These are phyloP conservation scores for Mormyrus lacerda DNA, from an alignment of 2,113 vertebrate species.

Conservation along the genomic window DNA sequence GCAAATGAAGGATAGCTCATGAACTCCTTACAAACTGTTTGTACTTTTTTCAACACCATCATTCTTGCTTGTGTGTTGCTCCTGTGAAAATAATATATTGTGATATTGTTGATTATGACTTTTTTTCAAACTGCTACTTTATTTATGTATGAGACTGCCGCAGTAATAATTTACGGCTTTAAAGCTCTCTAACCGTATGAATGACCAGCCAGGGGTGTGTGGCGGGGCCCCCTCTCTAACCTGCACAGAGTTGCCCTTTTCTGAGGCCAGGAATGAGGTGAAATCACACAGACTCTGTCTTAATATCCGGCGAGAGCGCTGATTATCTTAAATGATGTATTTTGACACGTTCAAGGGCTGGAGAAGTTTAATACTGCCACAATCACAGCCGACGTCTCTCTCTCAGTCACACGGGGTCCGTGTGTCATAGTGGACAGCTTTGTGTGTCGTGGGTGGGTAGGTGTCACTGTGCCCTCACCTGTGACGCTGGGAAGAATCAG, in stretches of 20 bases:
- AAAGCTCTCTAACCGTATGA: constrained; percentile 37
- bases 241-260: constrained; percentile 14
- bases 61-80: constrained; percentile 41
- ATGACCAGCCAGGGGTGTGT: constrained; percentile 32
- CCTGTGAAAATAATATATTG: constrained; percentile 53
- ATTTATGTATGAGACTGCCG: constrained; percentile 30
- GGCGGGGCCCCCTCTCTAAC: constrained; percentile 30
- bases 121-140: constrained; percentile 44
- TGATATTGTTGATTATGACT: constrained; percentile 52
- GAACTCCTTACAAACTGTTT: constrained; percentile 43
- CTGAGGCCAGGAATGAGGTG: constrained; percentile 29
- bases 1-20: constrained; percentile 50
- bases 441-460: constrained; percentile 6
- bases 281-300: constrained; percentile 49
- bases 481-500: constrained; percentile 6
- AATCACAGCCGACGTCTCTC: constrained; percentile 32
- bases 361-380: constrained; percentile 48
- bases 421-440: constrained; percentile 36
- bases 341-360: constrained; percentile 36
- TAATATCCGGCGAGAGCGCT: constrained; percentile 43
- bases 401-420: constrained; percentile 15
- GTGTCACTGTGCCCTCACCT: constrained; percentile 19
- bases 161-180: constrained; percentile 40
- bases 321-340: constrained; percentile 64
- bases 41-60: constrained; percentile 33